Evolutionary conservation across 2,888 invertebrate genomes (phyloP), one percentile per base, ranked within the genome.

Genomic region (Orthonevra nobilis): DNA sequence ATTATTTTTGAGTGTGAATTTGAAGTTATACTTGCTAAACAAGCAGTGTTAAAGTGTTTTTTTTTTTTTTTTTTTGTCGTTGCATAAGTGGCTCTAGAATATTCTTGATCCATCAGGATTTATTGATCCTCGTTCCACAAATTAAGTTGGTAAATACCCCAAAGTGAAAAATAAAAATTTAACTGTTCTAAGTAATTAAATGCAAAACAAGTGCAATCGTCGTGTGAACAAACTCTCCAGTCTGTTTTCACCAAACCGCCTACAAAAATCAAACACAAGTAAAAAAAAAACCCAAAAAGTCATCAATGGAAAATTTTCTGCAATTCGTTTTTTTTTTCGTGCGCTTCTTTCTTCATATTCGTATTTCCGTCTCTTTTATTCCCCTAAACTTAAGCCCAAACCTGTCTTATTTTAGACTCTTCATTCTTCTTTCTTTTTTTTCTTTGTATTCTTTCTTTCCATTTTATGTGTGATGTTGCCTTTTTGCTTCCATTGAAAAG

Each of bases 301-400:
- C 82, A 84, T 84, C 84, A 84, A 84, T 84, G 84, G 84, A 84
- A 84, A 84, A 84, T 84, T 84, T 84, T 84, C 84, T 83, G 84
- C 83, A 83, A 81, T 66, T 26, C 4, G 32, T 20, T 44, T 63
- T 46, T 46, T 17, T 19, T 56, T 48, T 32, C 30, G 10, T 23
- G 40, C 14, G 36, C 26, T 36, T 50, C 60, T 44, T 34, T 74
- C 30, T 72, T 60, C 52, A 40, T 72, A 46, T 58, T 38, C 36
- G 26, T 42, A 6, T 68, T 42, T 68, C n/a, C n/a, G 20, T 54
- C 34, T 64, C 42, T 52, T 52, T 63, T 70, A 26, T 70, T 28
- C 17, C 14, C 26, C 34, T 28, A 50, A 75, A 75, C 75, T 69
- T 75, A 48, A 61, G 23, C 34, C 50, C 69, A 68, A 75, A 69